Percentiles rank a stretch among this genome's conserved stretches.
These are phyloP conservation scores for Papilio xuthus DNA, from an alignment of 1,140 invertebrate genomes.

Conservation along the genomic window DNA sequence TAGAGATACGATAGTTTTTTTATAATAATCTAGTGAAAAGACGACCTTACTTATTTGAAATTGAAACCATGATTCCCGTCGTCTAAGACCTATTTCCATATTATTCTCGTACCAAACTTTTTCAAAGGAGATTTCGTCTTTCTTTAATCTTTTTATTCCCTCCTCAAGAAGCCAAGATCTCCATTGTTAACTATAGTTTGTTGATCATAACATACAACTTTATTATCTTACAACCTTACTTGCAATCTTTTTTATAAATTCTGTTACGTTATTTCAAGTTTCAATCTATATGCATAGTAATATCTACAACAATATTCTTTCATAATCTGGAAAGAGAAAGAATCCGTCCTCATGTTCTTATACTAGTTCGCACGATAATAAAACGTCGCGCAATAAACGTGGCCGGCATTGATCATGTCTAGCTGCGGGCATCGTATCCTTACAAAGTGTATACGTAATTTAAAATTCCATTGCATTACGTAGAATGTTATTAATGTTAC, in stretches of 20 bases:
- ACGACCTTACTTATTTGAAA: not conserved
- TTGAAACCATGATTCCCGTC: not conserved
- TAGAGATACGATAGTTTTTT: too few relatives aligned
- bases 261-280: not conserved
- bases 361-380: slow-evolving; percentile 18
- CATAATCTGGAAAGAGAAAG: not conserved
- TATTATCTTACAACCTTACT: too few relatives aligned
- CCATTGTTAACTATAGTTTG: too few relatives aligned
- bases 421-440: slow-evolving; percentile 7
- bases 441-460: not conserved
- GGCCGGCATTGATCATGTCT: slow-evolving; percentile 4
- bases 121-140: too few relatives aligned
- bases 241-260: not conserved
- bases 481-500: not conserved
- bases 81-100: not conserved
- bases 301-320: not conserved
- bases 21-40: not conserved
- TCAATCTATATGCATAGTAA: not conserved
- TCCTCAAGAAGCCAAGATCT: too few relatives aligned
- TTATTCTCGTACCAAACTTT: too few relatives aligned
- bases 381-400: slow-evolving; percentile 7
- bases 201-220: too few relatives aligned
- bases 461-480: not conserved
- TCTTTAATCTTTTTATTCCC: too few relatives aligned
- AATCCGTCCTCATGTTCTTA: not conserved